Evolutionary conservation across 2,888 invertebrate species (phyloP).

Genomic region (Phalangium opilio): DNA sequence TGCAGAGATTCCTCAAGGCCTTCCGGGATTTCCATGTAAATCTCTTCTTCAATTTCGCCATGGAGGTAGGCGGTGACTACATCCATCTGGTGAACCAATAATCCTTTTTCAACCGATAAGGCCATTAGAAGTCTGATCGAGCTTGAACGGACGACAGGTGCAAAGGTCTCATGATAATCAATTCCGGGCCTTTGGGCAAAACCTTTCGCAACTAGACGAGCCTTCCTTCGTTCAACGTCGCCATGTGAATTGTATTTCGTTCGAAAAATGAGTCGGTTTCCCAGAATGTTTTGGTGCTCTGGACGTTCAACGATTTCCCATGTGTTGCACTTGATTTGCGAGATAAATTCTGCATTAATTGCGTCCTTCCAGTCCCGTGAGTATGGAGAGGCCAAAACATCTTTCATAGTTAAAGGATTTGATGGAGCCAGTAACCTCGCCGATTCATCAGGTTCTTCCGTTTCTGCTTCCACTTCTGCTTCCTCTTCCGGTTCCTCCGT

Average conservation of each 20-base stretch:
- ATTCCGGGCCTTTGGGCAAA: neutral
- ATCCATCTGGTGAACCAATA: constrained; percentile 7
- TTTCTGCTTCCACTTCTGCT: too few species aligned
- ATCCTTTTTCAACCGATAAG: neutral
- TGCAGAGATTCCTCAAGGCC: constrained; percentile 4
- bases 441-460: too few species aligned
- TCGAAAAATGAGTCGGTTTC: neutral
- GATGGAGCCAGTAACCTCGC: too few species aligned
- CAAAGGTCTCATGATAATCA: constrained; percentile 6
- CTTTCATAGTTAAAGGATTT: too few species aligned
- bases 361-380: neutral
- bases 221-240: constrained; percentile 1
- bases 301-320: neutral
- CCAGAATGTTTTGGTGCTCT: neutral
- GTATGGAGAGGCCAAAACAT: too few species aligned
- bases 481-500: too few species aligned
- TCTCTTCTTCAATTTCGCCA: constrained; percentile 11
- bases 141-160: constrained; percentile 4
- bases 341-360: neutral
- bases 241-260: neutral
- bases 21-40: constrained; percentile 11
- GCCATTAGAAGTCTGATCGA: neutral
- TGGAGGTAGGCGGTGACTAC: constrained; percentile 11
- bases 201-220: constrained; percentile 4
- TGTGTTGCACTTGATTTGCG: neutral